Base-by-base conservation (phyloP, 1,140 invertebrate species). In the Aporrectodea caliginosa region DNA sequence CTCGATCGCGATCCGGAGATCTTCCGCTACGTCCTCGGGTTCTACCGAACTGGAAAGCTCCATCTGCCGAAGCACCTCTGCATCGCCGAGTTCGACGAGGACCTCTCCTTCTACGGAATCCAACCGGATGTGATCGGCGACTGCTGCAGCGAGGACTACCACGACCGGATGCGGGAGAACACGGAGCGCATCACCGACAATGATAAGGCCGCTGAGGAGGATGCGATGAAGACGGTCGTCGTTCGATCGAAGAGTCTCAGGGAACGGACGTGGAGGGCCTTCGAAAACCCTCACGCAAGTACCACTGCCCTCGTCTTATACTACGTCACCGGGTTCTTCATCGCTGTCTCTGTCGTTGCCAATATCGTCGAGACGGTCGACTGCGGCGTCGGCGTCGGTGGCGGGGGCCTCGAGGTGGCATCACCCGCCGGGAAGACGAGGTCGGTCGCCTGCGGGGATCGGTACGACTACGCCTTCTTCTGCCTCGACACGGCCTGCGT, bases 321-420 rank as follows among this genome's bases (percentile, higher is more conserved):
- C 90, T 99, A 99, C 89, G 98, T 99, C 32, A 99, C 98, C 32
- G 98, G 98, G n/a, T 99, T 99, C 90, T 99, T 99, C 90, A 99
- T 99, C 84, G 98, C 98, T 80, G 96, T 99, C 31, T 98, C 96
- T 73, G 98, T 99, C 80, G 93, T 99, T 92, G 97, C 97, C 71
- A 99, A 99, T 88, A 97, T 99, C 71, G 94, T 98, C 73, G 98
- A 99, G 89, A 98, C 97, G 22, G 95, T 98, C 35, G 95, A 96
- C 2, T 98, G 96, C 86, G 85, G 85, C 74, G 79, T 79, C 77
- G 84, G 85, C 69, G 89, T 97, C 99, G 70, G 94, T 98, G 73
- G 98, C 72, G 94, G 94, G 77, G 93, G 93, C 0, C 90, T 96
- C 79, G n/a, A n/a, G n/a, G n/a, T n/a, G n/a, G n/a, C n/a, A n/a